phyloP scores from a whole-genome alignment of 2,113 vertebrate genomes.

The Cyrtonyx montezumae region DNA sequence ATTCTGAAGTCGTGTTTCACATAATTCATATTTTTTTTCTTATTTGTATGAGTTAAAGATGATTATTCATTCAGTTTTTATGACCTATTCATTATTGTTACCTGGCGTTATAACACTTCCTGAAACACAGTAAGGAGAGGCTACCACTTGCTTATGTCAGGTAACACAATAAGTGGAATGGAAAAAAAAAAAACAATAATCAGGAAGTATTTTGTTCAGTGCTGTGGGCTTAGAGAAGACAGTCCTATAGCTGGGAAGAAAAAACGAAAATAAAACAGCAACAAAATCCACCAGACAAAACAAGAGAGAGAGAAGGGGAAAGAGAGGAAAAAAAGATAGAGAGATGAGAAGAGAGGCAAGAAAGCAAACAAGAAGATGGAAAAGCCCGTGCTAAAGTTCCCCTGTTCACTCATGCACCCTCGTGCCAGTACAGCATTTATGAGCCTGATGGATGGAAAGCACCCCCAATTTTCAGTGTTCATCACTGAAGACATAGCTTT shows the following conservation, averaged over 20 bases:
- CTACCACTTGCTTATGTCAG: slow-evolving; percentile 24
- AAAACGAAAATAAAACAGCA: not conserved
- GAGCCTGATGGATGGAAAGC: not conserved
- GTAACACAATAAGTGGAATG: not conserved
- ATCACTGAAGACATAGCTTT: not conserved
- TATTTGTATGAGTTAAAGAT: not conserved
- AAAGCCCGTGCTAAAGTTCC: not conserved
- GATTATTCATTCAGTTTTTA: not conserved
- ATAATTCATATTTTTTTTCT: not conserved
- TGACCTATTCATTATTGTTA: not conserved
- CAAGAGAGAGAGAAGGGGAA: not conserved
- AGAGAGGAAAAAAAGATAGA: not conserved
- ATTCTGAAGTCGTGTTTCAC: not conserved
- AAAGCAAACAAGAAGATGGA: not conserved
- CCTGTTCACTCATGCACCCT: rapidly evolving
- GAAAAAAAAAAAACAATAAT: not conserved
- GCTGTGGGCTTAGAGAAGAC: not conserved
- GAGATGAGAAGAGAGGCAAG: not conserved
- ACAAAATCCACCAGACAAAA: not conserved
- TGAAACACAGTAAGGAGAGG: not conserved
- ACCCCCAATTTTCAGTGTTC: not conserved
- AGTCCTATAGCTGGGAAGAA: not conserved
- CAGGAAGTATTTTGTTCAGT: slow-evolving; percentile 27
- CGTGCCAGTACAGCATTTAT: not conserved
- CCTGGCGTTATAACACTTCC: not conserved